These are phyloP conservation scores for Heteromurus nitidus DNA, from an alignment of 2,888 invertebrate genomes.

Conservation along the genomic window DNA sequence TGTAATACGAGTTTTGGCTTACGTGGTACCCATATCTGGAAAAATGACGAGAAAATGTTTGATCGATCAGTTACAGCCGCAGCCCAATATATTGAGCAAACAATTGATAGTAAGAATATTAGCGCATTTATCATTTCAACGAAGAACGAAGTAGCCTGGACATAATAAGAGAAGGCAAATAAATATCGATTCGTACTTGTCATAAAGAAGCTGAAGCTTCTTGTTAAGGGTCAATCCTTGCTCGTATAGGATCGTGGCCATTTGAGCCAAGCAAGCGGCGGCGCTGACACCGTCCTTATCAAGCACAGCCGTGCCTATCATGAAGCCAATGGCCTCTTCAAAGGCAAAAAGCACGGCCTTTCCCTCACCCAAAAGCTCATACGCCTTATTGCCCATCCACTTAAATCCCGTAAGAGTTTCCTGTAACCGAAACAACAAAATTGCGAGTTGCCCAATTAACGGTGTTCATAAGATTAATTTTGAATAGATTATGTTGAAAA, in stretches of 20 bases:
- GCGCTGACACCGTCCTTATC: conserved; percentile 98
- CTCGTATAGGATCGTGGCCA: conserved; percentile 83
- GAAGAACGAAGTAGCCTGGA: too few species aligned
- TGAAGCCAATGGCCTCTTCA: conserved; percentile 99
- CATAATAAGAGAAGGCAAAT: background rate
- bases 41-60: conserved; percentile 19
- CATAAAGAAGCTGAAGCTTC: conserved; percentile 85
- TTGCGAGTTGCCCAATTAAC: too few species aligned
- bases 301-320: conserved; percentile 91
- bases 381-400: conserved; percentile 96
- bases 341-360: conserved; percentile 93
- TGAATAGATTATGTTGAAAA: background rate
- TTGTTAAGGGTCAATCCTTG: conserved; percentile 77
- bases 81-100: too few species aligned
- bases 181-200: conserved; percentile 77
- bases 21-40: conserved; percentile 91
- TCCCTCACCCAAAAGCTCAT: conserved; percentile 83
- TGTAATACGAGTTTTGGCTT: conserved; percentile 90
- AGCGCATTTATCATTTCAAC: too few species aligned
- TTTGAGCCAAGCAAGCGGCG: conserved; percentile 85
- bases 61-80: background rate
- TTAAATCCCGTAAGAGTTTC: conserved; percentile 99
- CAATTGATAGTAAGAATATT: too few species aligned
- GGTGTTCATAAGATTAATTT: too few species aligned
- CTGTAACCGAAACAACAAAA: conserved; percentile 74